These are phyloP conservation scores for Noctua janthe DNA, from an alignment of 2,888 invertebrate species.

Conservation along the genomic window DNA sequence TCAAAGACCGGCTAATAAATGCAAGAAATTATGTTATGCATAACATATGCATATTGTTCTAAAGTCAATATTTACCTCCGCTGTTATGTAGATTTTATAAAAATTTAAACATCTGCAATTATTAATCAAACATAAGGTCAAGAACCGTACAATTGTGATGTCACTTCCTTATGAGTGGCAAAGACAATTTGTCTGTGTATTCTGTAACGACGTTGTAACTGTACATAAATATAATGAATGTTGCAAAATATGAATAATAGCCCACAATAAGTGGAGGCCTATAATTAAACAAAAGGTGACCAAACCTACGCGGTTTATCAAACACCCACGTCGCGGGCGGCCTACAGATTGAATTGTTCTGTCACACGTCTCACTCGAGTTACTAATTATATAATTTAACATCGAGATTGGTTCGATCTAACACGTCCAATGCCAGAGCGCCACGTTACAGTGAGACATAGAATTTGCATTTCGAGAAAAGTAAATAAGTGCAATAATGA, in stretches of 20 bases:
- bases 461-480: conserved; percentile 66
- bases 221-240: conserved; percentile 57
- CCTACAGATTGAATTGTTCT: conserved; percentile 68
- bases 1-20: conserved; percentile 56
- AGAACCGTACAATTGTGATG: conserved; percentile 40
- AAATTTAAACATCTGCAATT: conserved; percentile 10
- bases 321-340: conserved; percentile 58
- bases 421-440: conserved; percentile 24
- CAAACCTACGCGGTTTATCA: conserved; percentile 61
- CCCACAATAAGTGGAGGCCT: conserved; percentile 44
- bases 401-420: conserved; percentile 40
- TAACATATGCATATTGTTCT: conserved; percentile 8
- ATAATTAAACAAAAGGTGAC: conserved; percentile 63
- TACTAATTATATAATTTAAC: conserved; percentile 64
- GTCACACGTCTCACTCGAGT: conserved; percentile 57
- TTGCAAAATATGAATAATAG: conserved; percentile 60
- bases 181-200: conserved; percentile 46
- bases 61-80: conserved; percentile 15
- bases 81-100: not conserved
- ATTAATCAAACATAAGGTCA: conserved; percentile 30
- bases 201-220: conserved; percentile 50
- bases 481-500: conserved; percentile 80
- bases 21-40: conserved; percentile 27
- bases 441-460: conserved; percentile 41
- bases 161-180: conserved; percentile 29